These are phyloP conservation scores for Ectemnius cavifrons DNA, from an alignment of 2,888 invertebrate species.

Conservation along the genomic window DNA sequence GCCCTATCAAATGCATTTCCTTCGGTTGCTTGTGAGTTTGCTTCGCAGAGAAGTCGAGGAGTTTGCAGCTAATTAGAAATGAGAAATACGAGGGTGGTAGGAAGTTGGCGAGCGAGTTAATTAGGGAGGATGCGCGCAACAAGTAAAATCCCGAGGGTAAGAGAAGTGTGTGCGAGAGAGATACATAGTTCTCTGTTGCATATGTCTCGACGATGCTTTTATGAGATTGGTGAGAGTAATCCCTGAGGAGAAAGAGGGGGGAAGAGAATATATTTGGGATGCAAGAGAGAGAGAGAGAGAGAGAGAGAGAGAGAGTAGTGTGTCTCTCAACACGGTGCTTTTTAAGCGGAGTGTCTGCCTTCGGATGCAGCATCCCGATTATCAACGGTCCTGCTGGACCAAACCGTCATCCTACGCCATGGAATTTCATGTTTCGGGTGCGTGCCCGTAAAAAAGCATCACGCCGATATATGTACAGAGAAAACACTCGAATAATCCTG, in stretches of 20 bases:
- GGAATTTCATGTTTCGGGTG: constrained; percentile 18
- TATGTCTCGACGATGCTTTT: constrained; percentile 12
- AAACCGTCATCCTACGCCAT: constrained; percentile 24
- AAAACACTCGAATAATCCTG: constrained; percentile 3
- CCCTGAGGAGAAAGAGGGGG: background rate
- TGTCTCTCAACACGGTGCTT: constrained; percentile 26
- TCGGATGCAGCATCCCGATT: constrained; percentile 25
- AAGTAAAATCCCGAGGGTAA: background rate
- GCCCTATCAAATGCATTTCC: too few relatives aligned
- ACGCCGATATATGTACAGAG: background rate
- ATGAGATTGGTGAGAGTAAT: background rate
- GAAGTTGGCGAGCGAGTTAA: too few relatives aligned
- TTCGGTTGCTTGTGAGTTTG: too few relatives aligned
- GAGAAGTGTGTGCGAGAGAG: background rate
- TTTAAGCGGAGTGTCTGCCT: constrained; percentile 21
- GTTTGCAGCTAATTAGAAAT: too few relatives aligned
- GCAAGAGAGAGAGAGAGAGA: background rate
- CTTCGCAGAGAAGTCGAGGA: too few relatives aligned
- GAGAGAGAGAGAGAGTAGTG: too few relatives aligned
- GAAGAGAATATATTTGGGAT: background rate
- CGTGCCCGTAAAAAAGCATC: background rate
- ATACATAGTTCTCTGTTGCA: background rate
- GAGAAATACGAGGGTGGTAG: too few relatives aligned
- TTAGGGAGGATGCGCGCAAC: too few relatives aligned
- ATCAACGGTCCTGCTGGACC: constrained; percentile 15